A percentile compares a stretch with the other conserved stretches of the same genome.
Conservation (phyloP, 2,797 vertebrate genomes). For the Pangasius mekongensis region DNA sequence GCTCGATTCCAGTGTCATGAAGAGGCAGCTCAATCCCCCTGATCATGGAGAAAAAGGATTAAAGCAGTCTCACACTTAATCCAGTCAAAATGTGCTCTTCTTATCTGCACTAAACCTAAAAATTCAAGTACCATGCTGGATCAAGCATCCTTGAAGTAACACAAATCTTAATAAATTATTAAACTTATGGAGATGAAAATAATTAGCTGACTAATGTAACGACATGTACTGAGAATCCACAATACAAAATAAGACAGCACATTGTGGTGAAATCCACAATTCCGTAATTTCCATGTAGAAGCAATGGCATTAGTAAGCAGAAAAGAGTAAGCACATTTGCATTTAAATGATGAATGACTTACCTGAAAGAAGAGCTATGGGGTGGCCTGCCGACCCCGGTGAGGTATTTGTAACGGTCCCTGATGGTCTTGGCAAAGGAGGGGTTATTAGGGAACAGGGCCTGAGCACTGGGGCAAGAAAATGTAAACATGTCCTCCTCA, state of each 20-base stretch:
- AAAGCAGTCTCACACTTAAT: not conserved
- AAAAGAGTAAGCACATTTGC: too few relatives aligned
- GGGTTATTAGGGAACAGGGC: constrained; percentile 84
- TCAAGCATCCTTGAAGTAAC: not conserved
- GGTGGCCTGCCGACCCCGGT: constrained; percentile 77
- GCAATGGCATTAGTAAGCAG: not conserved
- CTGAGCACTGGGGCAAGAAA: constrained; percentile 81
- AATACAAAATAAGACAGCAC: not conserved
- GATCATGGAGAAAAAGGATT: not conserved
- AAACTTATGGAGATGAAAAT: not conserved
- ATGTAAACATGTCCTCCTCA: constrained; percentile 77
- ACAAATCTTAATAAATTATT: not conserved
- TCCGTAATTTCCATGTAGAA: not conserved
- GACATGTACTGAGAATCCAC: not conserved
- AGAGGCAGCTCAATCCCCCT: constrained; percentile 80
- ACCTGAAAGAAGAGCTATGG: constrained; percentile 73
- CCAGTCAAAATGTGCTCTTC: too few relatives aligned
- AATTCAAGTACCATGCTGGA: not conserved
- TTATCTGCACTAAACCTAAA: not conserved
- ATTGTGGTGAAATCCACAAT: not conserved
- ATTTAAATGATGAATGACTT: not conserved
- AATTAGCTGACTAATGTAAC: not conserved
- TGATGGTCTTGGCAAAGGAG: constrained; percentile 81
- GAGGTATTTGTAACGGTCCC: constrained; percentile 83
- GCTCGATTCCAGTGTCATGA: constrained; percentile 78